phyloP scores from a whole-genome alignment of 2,888 invertebrate genomes.

The Cheilosia scutellata region DNA sequence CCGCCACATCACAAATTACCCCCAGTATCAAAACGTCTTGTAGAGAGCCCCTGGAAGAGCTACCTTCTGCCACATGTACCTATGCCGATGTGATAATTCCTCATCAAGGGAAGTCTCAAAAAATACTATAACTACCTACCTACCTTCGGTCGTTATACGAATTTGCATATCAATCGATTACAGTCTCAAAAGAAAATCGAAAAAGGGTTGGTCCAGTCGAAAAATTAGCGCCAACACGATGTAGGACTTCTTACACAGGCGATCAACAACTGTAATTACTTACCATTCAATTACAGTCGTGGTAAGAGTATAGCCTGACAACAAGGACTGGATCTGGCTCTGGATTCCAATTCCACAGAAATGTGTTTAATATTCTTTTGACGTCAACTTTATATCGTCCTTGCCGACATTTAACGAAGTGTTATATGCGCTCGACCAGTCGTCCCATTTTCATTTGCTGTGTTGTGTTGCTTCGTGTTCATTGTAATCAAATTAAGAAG shows the following conservation, averaged over 20 bases:
- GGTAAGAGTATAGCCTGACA: constrained; percentile 30
- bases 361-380: constrained; percentile 54
- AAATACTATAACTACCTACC: neutral
- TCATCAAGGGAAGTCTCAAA: constrained; percentile 37
- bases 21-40: constrained; percentile 41
- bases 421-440: constrained; percentile 23
- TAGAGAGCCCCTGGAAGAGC: constrained; percentile 47
- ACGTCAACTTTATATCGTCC: constrained; percentile 52
- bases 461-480: neutral
- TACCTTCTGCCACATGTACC: constrained; percentile 29
- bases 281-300: constrained; percentile 66
- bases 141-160: constrained; percentile 7
- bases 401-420: constrained; percentile 43
- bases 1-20: constrained; percentile 35
- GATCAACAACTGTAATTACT: constrained; percentile 67
- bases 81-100: constrained; percentile 56
- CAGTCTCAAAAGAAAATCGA: constrained; percentile 49
- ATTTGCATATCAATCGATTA: constrained; percentile 74
- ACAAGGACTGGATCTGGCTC: constrained; percentile 32
- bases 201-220: constrained; percentile 68
- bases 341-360: no score
- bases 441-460: constrained; percentile 13
- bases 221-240: constrained; percentile 64
- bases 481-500: constrained; percentile 69
- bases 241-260: constrained; percentile 37